These are phyloP conservation scores for Pseudopodoces humilis DNA, from an alignment of 2,113 vertebrate species.

Conservation along the genomic window DNA sequence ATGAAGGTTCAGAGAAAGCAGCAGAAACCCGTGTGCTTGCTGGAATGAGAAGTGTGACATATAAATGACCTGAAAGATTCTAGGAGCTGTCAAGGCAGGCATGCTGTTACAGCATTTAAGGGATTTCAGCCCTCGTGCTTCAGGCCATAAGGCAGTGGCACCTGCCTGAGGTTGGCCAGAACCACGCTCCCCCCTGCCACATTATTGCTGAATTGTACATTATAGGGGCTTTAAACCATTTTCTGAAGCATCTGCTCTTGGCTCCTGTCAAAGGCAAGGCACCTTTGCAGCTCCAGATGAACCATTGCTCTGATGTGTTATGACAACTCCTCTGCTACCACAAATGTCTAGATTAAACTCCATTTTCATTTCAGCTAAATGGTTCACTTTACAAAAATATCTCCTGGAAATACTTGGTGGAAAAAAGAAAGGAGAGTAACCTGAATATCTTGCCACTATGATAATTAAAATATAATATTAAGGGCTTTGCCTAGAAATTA, in stretches of 20 bases:
- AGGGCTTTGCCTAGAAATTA: not conserved
- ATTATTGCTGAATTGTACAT: not conserved
- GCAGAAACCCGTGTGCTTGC: rapidly evolving
- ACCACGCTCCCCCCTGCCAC: rapidly evolving
- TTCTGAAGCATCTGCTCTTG: constrained; percentile 31
- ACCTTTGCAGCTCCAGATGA: not conserved
- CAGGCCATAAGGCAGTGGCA: not conserved
- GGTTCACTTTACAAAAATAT: not conserved
- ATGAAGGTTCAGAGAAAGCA: not conserved
- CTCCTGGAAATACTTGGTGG: not conserved
- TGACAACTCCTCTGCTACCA: not conserved
- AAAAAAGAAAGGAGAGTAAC: not conserved
- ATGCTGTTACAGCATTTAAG: not conserved
- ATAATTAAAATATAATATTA: not conserved
- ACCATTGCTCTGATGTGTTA: not conserved
- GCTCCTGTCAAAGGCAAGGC: not conserved
- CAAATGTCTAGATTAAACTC: not conserved
- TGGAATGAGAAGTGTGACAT: constrained; percentile 3
- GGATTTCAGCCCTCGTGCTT: not conserved
- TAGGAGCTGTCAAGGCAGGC: not conserved
- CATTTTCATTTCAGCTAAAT: not conserved
- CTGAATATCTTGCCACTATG: not conserved
- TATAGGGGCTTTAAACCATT: not conserved
- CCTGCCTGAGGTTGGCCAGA: not conserved
- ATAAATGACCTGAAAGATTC: not conserved